Base-by-base conservation (phyloP, 2,797 vertebrate genomes). In the Acanthurus lineatus region DNA sequence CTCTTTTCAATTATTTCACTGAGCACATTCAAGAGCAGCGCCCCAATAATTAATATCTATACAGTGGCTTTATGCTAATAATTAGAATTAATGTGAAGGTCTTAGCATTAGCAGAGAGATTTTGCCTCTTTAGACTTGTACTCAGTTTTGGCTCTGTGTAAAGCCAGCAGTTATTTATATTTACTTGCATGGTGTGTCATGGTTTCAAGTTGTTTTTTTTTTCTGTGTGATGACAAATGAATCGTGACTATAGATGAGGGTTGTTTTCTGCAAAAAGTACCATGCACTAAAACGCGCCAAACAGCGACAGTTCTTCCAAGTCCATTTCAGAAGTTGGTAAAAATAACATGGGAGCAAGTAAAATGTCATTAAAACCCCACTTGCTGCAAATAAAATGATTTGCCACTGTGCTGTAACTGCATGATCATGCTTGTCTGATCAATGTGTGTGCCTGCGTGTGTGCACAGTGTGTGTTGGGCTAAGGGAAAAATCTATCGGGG, bases 381-480 rank as follows among this genome's bases (percentile, higher is more conserved):
- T 84, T 62, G 81, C 85, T 76, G 79, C 82, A 90, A 86, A 82
- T 85, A 73, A 86, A 88, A 90, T 86, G 79, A 88, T 86, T 86
- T 86, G 77, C 83, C 76, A 56, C 84, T 83, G 88, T 72, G 84
- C 83, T 74, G 81, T 87, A 87, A 87, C 80, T 78, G 81, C 81
- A 81, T 54, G 86, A 91, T 86, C 85, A 87, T 89, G 88, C 85
- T 87, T 83, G 89, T 90, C 85, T 91, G 91, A 86, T 89, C 88
- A 79, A 70, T 79, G 58, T 85, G 65, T 59, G 65, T 16, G 54
- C 56, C 17, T 35, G 20, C 8, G 10, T 79, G 78, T 54, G 77
- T 15, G 17, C 42, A 12, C 59, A 60, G 69, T 52, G 73, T 75
- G 84, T 79, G 83, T 66, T 56, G 66, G 79, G 70, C 60, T 28